A percentile compares a stretch with the other conserved stretches of the same genome.
Evolutionary conservation across 2,113 vertebrate genomes (phyloP).

Genomic region (Zosterops japonicus): DNA sequence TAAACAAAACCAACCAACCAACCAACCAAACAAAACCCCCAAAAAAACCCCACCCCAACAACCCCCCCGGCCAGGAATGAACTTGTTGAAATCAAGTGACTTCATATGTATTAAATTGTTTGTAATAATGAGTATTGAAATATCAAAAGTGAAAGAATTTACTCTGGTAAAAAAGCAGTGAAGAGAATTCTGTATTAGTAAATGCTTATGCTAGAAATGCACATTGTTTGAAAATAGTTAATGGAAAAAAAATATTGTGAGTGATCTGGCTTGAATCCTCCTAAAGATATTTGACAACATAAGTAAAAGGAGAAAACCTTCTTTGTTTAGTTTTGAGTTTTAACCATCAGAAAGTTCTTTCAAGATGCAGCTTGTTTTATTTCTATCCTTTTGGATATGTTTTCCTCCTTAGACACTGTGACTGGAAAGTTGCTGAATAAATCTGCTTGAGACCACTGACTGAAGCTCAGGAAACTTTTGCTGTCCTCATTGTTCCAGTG

Average conservation of each 20-base stretch:
- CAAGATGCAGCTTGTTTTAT: background rate
- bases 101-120: background rate
- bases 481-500: background rate
- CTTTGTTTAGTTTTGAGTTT: background rate
- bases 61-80: background rate
- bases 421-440: background rate
- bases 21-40: too few relatives aligned
- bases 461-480: background rate
- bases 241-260: background rate
- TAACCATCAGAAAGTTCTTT: background rate
- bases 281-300: background rate
- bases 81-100: background rate
- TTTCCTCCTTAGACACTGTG: background rate
- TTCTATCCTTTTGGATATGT: background rate
- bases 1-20: too few relatives aligned
- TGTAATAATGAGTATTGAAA: background rate
- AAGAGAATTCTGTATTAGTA: background rate
- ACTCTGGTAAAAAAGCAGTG: background rate
- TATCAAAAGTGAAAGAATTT: background rate
- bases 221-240: constrained; percentile 2
- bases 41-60: too few relatives aligned
- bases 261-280: background rate
- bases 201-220: background rate
- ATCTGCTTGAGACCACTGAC: background rate
- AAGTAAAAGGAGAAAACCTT: background rate